Conservation (phyloP, 2,888 invertebrate genomes). For the Chrysolina americana region DNA sequence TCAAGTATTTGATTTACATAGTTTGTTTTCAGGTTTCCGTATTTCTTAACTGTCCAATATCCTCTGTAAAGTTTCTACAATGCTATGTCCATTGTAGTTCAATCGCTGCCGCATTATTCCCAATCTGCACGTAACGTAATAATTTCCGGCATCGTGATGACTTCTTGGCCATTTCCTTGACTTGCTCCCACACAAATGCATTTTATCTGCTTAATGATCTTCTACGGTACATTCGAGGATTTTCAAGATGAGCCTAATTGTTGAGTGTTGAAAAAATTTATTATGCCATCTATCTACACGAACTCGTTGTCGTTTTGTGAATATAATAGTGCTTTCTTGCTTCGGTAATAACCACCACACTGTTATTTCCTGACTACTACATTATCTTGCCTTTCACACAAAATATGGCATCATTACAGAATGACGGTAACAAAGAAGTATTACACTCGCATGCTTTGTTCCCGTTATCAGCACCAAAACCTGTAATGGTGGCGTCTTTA, state of each 20-base stretch:
- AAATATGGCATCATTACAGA: too few relatives aligned
- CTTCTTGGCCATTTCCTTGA: conserved; percentile 6
- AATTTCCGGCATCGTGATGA: conserved; percentile 17
- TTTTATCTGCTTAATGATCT: not conserved
- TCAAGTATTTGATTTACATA: too few relatives aligned
- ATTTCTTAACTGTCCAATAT: too few relatives aligned
- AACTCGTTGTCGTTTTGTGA: not conserved
- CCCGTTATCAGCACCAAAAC: too few relatives aligned
- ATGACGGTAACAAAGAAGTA: too few relatives aligned
- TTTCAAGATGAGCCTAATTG: not conserved
- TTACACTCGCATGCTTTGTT: too few relatives aligned
- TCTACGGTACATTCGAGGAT: not conserved
- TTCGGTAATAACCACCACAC: not conserved
- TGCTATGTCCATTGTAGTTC: not conserved
- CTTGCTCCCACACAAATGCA: not conserved
- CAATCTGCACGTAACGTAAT: not conserved
- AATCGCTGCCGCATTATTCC: not conserved
- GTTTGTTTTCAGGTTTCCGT: too few relatives aligned
- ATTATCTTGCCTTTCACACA: too few relatives aligned
- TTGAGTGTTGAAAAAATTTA: not conserved
- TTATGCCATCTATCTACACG: not conserved
- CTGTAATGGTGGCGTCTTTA: too few relatives aligned
- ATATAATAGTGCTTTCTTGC: not conserved
- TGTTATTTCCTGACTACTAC: too few relatives aligned
- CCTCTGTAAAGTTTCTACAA: not conserved